phyloP scores from a whole-genome alignment of 1,140 invertebrate species.

The Aphidius ervi region DNA sequence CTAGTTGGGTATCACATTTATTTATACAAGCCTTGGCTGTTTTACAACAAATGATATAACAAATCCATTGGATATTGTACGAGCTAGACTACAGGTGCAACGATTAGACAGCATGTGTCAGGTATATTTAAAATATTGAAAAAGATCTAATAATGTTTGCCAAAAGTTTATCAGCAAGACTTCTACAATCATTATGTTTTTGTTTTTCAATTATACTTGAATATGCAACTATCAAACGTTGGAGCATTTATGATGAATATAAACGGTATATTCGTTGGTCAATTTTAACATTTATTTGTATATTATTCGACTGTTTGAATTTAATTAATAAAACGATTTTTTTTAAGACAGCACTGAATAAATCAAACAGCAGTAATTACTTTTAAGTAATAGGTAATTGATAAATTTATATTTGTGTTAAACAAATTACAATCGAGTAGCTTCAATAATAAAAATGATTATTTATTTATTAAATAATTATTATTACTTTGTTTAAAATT shows the following conservation, averaged over 20 bases:
- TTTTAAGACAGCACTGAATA: too few species aligned
- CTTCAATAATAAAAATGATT: too few species aligned
- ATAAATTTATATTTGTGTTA: too few species aligned
- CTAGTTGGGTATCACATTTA: slow-evolving; percentile 75
- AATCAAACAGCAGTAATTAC: too few species aligned
- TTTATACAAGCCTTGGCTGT: slow-evolving; percentile 83
- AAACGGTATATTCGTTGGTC: slow-evolving; percentile 76
- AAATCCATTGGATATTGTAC: slow-evolving; percentile 89
- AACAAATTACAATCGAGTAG: too few species aligned
- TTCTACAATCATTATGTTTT: slow-evolving; percentile 84
- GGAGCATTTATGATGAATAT: slow-evolving; percentile 82
- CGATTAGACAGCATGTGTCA: slow-evolving; percentile 73
- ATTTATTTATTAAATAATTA: too few species aligned
- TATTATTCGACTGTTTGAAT: too few species aligned
- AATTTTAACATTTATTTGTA: neutral
- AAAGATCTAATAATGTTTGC: slow-evolving; percentile 79
- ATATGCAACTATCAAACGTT: slow-evolving; percentile 91
- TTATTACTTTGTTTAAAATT: too few species aligned
- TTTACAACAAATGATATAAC: slow-evolving; percentile 89
- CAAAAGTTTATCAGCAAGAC: slow-evolving; percentile 86
- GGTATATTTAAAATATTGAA: slow-evolving; percentile 74
- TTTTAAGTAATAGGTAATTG: too few species aligned
- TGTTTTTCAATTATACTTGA: slow-evolving; percentile 91
- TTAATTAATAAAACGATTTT: too few species aligned
- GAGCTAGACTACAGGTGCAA: slow-evolving; percentile 86